Conservation (phyloP, 2,797 vertebrate genomes). For the Nasua narica region DNA sequence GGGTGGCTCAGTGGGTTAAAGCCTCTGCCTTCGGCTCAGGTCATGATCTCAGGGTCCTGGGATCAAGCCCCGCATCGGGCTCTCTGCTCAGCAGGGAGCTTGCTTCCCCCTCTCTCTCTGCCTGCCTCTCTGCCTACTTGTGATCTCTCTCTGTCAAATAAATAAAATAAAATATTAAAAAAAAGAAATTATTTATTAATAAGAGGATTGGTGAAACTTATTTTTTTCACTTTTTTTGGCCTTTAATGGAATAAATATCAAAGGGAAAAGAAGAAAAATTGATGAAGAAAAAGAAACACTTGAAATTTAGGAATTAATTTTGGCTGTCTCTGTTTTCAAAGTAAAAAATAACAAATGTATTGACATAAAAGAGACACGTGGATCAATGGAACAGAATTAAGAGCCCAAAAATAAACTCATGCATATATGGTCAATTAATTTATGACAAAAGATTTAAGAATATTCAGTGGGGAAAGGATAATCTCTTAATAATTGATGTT, state of each 20-base stretch:
- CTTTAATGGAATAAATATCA: neutral
- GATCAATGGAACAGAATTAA: neutral
- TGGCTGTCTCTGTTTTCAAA: neutral
- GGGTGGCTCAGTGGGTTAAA: too few relatives aligned
- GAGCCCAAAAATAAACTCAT: neutral
- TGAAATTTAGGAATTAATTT: conserved; percentile 28
- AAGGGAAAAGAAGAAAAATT: neutral
- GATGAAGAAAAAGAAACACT: neutral
- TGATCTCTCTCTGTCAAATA: too few relatives aligned
- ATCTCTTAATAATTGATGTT: neutral
- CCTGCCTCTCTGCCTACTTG: too few relatives aligned
- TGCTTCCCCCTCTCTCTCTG: too few relatives aligned
- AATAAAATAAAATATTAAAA: too few relatives aligned
- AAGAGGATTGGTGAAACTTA: neutral
- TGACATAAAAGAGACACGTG: neutral
- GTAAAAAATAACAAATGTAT: neutral
- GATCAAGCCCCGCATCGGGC: too few relatives aligned
- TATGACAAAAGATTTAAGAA: neutral
- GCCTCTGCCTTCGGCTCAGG: too few relatives aligned
- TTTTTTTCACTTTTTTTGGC: neutral
- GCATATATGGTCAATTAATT: neutral
- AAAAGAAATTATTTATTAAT: conserved; percentile 24
- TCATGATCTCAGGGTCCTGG: too few relatives aligned
- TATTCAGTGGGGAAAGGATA: neutral
- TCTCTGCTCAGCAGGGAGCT: too few relatives aligned